phyloP scores from a whole-genome alignment of 2,797 vertebrate genomes.

The Peromyscus eremicus region DNA sequence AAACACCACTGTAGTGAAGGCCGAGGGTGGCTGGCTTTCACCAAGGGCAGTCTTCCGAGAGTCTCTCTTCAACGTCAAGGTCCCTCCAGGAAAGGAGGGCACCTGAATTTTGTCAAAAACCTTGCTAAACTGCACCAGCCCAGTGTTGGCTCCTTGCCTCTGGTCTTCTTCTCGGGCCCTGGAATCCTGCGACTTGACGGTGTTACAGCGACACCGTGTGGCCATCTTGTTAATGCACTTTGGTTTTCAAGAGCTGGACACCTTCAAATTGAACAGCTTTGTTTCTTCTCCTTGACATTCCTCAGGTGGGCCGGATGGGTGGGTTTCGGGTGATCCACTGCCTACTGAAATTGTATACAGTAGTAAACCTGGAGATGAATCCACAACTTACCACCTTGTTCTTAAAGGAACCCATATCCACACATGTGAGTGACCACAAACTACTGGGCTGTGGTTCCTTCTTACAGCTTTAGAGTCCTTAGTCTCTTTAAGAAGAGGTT shows the following conservation, averaged over 20 bases:
- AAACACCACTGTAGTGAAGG: background rate
- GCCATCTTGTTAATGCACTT: constrained; percentile 47
- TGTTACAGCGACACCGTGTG: constrained; percentile 85
- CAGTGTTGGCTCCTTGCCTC: background rate
- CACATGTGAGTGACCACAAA: background rate
- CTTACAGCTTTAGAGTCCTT: background rate
- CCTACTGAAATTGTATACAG: background rate
- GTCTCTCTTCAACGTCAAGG: background rate
- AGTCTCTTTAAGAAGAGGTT: background rate
- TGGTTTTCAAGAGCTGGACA: background rate
- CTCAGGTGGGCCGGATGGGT: background rate
- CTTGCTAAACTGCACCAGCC: background rate
- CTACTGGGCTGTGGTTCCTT: too few relatives aligned
- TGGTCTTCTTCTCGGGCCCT: background rate
- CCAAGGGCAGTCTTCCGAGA: background rate
- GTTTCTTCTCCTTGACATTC: background rate
- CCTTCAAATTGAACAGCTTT: background rate
- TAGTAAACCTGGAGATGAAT: background rate
- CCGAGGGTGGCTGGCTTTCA: background rate
- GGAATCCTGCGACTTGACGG: background rate
- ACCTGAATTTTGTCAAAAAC: background rate
- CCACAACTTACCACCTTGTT: background rate
- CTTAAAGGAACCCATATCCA: background rate
- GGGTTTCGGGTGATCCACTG: background rate
- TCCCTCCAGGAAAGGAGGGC: background rate